Evolutionary conservation across 2,113 vertebrate species (phyloP), one percentile per base, ranked within the genome.

Genomic region (Myiozetetes cayanensis): DNA sequence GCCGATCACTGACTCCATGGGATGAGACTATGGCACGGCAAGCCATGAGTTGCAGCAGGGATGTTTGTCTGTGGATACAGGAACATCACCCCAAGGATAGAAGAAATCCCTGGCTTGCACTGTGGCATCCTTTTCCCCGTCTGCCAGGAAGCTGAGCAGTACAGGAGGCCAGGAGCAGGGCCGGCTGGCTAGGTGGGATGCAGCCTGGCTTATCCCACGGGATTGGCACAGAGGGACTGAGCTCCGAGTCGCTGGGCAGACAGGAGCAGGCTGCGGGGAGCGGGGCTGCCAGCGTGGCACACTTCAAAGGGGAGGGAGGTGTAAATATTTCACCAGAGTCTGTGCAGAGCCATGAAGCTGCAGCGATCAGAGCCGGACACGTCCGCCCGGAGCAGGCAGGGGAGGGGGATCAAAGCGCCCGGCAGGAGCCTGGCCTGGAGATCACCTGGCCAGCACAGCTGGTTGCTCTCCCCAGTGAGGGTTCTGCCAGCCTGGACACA

Each of bases 11-110:
- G 4, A 15, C 9, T 1, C 85, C 39, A 1, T 0, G 9, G 82
- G 56, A 24, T 0, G 5, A 46, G 35, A 68, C 3, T 8, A 33
- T 0, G 1, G 41, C 52, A 17, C 1, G 0, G 62, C 1, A 0
- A 50, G 39, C 35, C 43, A 3, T 2, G 61, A 58, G 49, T 12
- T 0, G 5, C n/a, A 14, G 20, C 39, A n/a, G 6, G 52, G 25
- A 27, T 63, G 28, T 12, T 74, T 13, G 3, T 8, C 19, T 28
- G 46, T 0, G 3, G 41, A 6, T 30, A 7, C 2, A 2, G 50
- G 14, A 33, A 13, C 49, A 30, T 25, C 27, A 2, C 24, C 12
- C 59, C 66, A 14, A 37, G 70, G 35, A 10, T 3, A 37, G 55
- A 52, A 20, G 27, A 33, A 43, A 41, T 7, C 30, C 31, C 85